Evolutionary conservation across 23 tunicate species (phyloP), one percentile per base, ranked within the genome.

Genomic region (Halocynthia aurantium): DNA sequence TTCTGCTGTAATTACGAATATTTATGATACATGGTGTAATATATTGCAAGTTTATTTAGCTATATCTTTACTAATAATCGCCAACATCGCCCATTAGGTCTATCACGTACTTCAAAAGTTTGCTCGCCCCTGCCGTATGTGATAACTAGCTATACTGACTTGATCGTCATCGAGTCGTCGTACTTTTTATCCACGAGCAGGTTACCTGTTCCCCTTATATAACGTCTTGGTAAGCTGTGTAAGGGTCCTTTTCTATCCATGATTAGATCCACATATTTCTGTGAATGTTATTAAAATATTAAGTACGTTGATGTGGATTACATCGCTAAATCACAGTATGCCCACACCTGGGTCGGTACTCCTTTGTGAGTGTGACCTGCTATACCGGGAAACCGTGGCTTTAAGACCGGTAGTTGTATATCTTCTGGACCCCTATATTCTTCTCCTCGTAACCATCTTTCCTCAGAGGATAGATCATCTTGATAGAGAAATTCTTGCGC

Each of bases 181-280:
- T 74, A 74, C 22, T 74, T 54, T 54, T 74, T 74, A 21, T 10
- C 31, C 17, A 21, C 20, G 10, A 53, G 56, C 57, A 74, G 55
- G 15, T 64, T 64, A 20, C 19, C 21, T 74, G 55, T 53, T 56
- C 55, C 8, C 9, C 70, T 49, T 8, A 65, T 9, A 8, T 54
- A 21, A 10, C 78, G 78, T n/a, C 66, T 74, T 10, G 78, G 78
- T 54, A 54, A 15, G n/a, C 78, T 74, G 31, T 56, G 78, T 64
- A 74, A 54, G 5, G 78, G 78, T 55, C 78, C 78, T 54, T 74
- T 74, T 55, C 78, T 20, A 17, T 74, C 64, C 17, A 74, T 9
- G 17, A 74, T 74, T 10, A 74, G 19, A 54, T 74, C 78, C 8
- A 74, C 56, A 44, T 74, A 74, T 74, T 74, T 74, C 78, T 74